phyloP scores from a whole-genome alignment of 2,888 invertebrate species.

The Rugalucina vietnamica region DNA sequence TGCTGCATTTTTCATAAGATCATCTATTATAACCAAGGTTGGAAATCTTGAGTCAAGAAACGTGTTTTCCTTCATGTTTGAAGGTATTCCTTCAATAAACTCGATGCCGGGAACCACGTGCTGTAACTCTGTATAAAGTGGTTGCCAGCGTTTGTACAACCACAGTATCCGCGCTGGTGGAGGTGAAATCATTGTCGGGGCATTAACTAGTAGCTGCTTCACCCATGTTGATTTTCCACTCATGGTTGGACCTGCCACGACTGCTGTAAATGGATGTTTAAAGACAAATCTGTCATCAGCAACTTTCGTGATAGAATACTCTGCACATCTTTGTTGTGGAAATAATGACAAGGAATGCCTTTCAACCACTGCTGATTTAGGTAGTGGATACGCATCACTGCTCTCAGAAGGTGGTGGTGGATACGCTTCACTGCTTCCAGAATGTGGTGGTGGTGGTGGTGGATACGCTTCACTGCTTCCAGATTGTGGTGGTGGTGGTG shows the following conservation, averaged over 20 bases:
- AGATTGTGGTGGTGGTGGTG: neutral
- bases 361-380: neutral
- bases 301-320: neutral
- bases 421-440: neutral
- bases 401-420: neutral
- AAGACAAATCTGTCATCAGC: neutral
- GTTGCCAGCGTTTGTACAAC: neutral
- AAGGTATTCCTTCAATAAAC: neutral
- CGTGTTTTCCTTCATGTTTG: neutral
- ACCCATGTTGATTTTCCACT: constrained; percentile 1
- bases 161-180: neutral
- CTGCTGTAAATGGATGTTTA: neutral
- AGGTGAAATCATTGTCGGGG: neutral
- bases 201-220: neutral
- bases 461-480: neutral
- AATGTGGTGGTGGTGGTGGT: neutral
- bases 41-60: neutral
- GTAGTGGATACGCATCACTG: neutral
- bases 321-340: neutral
- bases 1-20: neutral
- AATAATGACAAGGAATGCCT: neutral
- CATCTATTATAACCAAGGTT: neutral
- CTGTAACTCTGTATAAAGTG: neutral
- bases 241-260: neutral
- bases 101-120: neutral